Evolutionary conservation across 2,113 vertebrate genomes (phyloP).

Genomic region (Lophochroa leadbeateri): DNA sequence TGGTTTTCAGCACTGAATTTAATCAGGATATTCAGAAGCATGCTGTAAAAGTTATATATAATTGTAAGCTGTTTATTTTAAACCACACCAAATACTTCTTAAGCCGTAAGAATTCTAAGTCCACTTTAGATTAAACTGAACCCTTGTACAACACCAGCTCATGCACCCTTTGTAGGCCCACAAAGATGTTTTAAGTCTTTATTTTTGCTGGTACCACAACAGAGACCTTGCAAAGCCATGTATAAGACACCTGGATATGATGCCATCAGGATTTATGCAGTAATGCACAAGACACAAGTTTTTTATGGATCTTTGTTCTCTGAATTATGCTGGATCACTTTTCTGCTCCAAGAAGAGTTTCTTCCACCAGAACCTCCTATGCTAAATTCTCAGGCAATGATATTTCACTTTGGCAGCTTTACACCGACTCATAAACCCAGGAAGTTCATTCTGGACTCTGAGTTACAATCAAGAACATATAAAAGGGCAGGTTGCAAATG

Average conservation of each 20-base stretch:
- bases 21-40: neutral
- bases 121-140: neutral
- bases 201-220: neutral
- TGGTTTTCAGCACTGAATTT: neutral
- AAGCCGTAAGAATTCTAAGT: neutral
- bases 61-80: neutral
- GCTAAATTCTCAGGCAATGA: neutral
- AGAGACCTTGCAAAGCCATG: neutral
- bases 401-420: neutral
- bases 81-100: neutral
- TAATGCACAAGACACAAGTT: neutral
- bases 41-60: neutral
- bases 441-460: neutral
- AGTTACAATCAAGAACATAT: neutral
- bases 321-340: neutral
- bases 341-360: neutral
- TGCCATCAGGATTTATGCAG: neutral
- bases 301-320: neutral
- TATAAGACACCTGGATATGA: neutral
- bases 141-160: neutral
- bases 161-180: neutral
- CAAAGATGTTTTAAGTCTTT: neutral
- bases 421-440: neutral
- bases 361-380: neutral
- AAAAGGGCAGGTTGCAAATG: neutral